Percentiles rank a stretch among this genome's conserved stretches.
Conservation (phyloP, 2,113 vertebrate genomes). For the Nothobranchius kuhntae region DNA sequence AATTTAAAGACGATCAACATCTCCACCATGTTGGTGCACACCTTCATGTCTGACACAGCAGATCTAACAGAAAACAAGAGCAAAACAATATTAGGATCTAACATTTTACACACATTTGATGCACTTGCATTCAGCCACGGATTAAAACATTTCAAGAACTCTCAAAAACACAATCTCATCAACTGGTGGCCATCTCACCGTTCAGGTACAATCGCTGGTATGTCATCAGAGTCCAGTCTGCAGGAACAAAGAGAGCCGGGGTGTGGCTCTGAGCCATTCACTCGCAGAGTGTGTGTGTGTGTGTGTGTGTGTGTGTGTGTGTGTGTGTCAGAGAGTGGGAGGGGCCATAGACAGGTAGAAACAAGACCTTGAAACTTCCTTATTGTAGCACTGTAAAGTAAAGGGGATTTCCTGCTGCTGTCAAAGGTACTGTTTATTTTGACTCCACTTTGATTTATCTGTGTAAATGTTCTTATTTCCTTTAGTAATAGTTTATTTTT, state of each 20-base stretch:
- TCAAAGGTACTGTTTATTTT: not conserved
- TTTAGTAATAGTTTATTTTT: no score
- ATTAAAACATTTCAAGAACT: no score
- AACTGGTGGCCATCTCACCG: not conserved
- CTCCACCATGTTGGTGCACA: no score
- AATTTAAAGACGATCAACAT: no score
- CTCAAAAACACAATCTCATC: not conserved
- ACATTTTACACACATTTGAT: no score
- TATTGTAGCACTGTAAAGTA: constrained; percentile 19
- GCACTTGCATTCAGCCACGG: no score
- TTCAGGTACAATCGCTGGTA: not conserved
- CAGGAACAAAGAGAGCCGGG: constrained; percentile 9
- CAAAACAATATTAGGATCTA: no score
- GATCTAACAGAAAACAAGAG: no score
- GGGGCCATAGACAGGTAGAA: constrained; percentile 25
- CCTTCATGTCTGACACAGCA: no score
- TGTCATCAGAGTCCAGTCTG: not conserved
- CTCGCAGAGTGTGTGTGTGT: no score
- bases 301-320: no score
- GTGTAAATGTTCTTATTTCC: not conserved
- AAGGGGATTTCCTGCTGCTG: not conserved
- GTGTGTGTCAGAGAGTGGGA: not conserved
- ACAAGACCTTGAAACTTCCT: constrained; percentile 32
- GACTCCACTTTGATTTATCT: not conserved
- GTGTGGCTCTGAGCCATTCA: constrained; percentile 42